These are phyloP conservation scores for Heliopora coerulea DNA, from an alignment of 92 coral and sea anemone species.

Conservation along the genomic window DNA sequence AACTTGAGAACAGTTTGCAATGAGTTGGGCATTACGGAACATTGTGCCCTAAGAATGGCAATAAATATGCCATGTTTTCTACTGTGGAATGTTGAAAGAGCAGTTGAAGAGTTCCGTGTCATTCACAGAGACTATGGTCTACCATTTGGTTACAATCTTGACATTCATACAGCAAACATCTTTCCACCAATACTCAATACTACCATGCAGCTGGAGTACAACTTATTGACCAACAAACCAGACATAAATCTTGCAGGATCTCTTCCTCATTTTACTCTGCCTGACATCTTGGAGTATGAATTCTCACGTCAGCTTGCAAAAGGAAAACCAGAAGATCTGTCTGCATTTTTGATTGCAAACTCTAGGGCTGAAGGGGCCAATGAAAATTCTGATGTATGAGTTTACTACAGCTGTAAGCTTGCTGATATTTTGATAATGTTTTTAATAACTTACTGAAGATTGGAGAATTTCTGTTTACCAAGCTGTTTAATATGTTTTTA, in stretches of 20 bases:
- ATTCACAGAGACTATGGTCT: slow-evolving; percentile 32
- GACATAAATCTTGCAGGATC: not conserved
- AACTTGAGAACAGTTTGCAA: slow-evolving; percentile 2
- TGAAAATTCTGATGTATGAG: slow-evolving; percentile 28
- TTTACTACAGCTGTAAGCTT: too few species aligned
- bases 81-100: slow-evolving; percentile 22
- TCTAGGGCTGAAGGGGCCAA: slow-evolving; percentile 32
- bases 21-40: slow-evolving; percentile 14
- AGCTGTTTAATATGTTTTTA: too few species aligned
- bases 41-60: slow-evolving; percentile 29
- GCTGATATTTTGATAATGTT: too few species aligned
- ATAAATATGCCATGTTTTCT: slow-evolving; percentile 40
- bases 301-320: not conserved
- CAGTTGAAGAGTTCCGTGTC: slow-evolving; percentile 7
- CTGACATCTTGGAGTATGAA: slow-evolving; percentile 10
- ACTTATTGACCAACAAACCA: slow-evolving; percentile 24
- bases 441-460: too few species aligned
- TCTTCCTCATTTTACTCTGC: slow-evolving; percentile 4
- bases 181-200: slow-evolving; percentile 20
- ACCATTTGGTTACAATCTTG: slow-evolving; percentile 24
- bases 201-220: not conserved
- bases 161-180: slow-evolving; percentile 16
- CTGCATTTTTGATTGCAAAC: slow-evolving; percentile 17
- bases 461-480: too few species aligned
- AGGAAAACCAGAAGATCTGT: slow-evolving; percentile 33